A percentile compares a stretch with the other conserved stretches of the same genome.
Conservation (phyloP, 1,140 invertebrate genomes). For the Bombus balteatus region DNA sequence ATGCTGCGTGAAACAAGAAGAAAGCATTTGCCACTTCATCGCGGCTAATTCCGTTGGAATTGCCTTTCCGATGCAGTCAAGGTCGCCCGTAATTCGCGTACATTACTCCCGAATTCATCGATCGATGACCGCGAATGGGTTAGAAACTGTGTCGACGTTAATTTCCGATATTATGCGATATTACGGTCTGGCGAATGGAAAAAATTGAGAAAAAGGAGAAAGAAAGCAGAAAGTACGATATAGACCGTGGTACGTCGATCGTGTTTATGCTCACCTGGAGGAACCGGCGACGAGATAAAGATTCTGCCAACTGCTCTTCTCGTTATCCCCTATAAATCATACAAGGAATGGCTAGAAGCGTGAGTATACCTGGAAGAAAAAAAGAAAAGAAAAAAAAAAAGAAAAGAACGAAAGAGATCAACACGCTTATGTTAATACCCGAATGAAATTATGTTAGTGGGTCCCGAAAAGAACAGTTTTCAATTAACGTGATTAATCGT, state of each 20-base stretch:
- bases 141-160: constrained; percentile 16
- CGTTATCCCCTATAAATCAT: constrained; percentile 60
- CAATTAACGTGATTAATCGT: constrained; percentile 61
- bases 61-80: constrained; percentile 56
- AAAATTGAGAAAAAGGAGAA: background rate
- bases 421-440: constrained; percentile 54
- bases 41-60: constrained; percentile 47
- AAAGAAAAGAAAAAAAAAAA: background rate
- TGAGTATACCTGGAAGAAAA: background rate
- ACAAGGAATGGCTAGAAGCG: background rate
- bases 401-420: constrained; percentile 1
- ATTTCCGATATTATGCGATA: background rate
- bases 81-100: constrained; percentile 60
- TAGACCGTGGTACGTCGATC: background rate
- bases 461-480: constrained; percentile 17
- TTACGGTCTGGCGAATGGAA: background rate
- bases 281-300: constrained; percentile 27
- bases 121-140: constrained; percentile 33
- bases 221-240: background rate
- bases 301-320: constrained; percentile 25
- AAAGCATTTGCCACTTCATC: constrained; percentile 10
- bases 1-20: constrained; percentile 13
- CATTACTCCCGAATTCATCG: constrained; percentile 41
- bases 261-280: background rate
- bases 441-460: constrained; percentile 57